Base-by-base conservation (phyloP, 2,797 vertebrate species). In the Trachurus trachurus region DNA sequence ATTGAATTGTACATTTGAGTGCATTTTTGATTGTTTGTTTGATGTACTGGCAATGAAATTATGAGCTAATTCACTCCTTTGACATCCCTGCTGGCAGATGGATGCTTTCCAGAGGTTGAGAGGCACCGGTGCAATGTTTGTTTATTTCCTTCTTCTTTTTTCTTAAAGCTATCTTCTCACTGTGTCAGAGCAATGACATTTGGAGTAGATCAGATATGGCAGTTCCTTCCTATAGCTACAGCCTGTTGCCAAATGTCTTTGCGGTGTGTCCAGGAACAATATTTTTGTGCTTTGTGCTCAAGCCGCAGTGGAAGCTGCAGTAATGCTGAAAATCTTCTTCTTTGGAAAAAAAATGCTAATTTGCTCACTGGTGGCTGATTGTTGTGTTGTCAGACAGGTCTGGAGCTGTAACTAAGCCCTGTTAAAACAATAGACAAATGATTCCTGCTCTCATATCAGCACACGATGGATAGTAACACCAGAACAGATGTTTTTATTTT, bases 1-100 rank as follows among this genome's bases (percentile, higher is more conserved):
- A 92, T 92, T 84, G 60, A 81, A 81, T 83, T 87, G 69, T 85
- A 79, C 67, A 57, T 88, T 82, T 83, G 53, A 81, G 81, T 84
- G 66, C 42, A 15, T 76, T 78, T 58, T 65, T 52, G 0, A 85
- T 78, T 69, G 50, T 82, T 86, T 81, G 64, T 65, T 72, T 75
- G 59, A 83, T 63, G 45, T 17, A 31, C 67, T 34, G 70, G 31
- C 49, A 82, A 71, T 58, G 31, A 60, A 77, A 76, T 75, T 57
- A 71, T 16, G 44, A 52, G 59, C 44, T 66, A 44, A 78, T 88
- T 84, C 47, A 31, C 29, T 68, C 57, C 7, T 67, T 34, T 70
- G 65, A 68, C 45, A 45, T 68, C 29, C 73, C 26, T 47, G 5
- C 37, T 40, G n/a, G 61, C 61, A 54, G 65, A 58, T 45, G 16